phyloP scores from a whole-genome alignment of 2,888 invertebrate species.

The Hoplodrina blanda region DNA sequence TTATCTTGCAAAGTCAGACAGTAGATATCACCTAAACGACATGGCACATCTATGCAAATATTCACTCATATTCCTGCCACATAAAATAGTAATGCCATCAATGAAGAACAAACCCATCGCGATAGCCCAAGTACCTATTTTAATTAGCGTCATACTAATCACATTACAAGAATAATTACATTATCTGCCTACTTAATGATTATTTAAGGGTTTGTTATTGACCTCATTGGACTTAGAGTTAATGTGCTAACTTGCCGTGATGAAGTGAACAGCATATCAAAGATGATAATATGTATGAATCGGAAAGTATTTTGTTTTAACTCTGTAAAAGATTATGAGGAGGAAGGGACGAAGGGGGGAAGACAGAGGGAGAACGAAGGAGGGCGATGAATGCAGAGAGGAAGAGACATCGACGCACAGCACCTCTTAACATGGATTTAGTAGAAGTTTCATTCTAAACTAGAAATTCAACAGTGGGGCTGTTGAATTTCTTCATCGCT shows the following conservation, averaged over 20 bases:
- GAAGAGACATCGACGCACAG: no score
- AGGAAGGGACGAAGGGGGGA: no score
- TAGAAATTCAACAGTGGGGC: no score
- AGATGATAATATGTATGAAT: no score
- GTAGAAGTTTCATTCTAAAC: no score
- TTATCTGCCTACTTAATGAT: constrained; percentile 11
- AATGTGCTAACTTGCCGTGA: constrained; percentile 36
- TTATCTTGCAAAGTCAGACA: neutral
- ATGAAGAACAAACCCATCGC: constrained; percentile 30
- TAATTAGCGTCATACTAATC: constrained; percentile 33
- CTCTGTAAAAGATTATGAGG: no score
- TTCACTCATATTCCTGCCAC: constrained; percentile 4
- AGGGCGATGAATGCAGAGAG: no score
- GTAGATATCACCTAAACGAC: neutral
- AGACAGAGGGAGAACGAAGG: no score
- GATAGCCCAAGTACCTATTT: constrained; percentile 38
- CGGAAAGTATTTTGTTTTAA: no score
- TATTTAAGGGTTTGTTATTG: constrained; percentile 29
- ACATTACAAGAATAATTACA: constrained; percentile 22
- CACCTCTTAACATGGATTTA: no score
- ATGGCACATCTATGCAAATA: constrained; percentile 6
- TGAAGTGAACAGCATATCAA: neutral
- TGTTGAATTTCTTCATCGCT: no score
- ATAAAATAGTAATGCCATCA: constrained; percentile 18
- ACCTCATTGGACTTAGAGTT: constrained; percentile 19